Evolutionary conservation across 2,888 invertebrate genomes (phyloP).

Genomic region (Lysandra coridon): DNA sequence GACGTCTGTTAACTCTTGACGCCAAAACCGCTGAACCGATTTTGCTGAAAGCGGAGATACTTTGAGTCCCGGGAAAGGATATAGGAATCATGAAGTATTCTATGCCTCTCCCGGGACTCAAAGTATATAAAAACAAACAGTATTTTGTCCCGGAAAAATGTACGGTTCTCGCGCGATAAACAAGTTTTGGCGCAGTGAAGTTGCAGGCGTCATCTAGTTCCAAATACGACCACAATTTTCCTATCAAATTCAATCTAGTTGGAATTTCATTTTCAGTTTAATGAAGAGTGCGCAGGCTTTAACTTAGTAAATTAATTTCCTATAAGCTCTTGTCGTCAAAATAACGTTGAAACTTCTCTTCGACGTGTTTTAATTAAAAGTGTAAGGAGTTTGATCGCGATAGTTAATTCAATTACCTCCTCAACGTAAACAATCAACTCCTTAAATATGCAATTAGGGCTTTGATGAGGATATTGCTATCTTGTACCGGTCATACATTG

Average conservation of each 20-base stretch:
- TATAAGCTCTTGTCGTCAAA: slow-evolving; percentile 45
- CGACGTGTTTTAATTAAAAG: slow-evolving; percentile 35
- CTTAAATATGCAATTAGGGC: background rate
- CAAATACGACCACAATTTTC: background rate
- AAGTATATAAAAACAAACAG: too few species aligned
- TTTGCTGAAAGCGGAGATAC: too few species aligned
- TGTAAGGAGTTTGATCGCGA: slow-evolving; percentile 32
- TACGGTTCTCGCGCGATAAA: too few species aligned
- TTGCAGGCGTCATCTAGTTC: too few species aligned
- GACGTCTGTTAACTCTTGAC: too few species aligned
- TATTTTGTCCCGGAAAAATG: too few species aligned
- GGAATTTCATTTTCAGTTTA: slow-evolving; percentile 42
- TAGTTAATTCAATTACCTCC: slow-evolving; percentile 32
- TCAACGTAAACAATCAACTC: background rate
- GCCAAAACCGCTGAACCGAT: too few species aligned
- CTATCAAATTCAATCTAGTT: slow-evolving; percentile 33
- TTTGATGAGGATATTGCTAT: background rate
- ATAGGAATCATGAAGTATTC: too few species aligned
- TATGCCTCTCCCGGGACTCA: too few species aligned
- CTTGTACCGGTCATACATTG: background rate
- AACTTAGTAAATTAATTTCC: slow-evolving; percentile 45
- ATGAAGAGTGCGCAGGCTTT: slow-evolving; percentile 39
- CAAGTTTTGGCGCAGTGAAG: too few species aligned
- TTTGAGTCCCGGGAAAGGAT: too few species aligned
- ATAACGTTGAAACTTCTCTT: slow-evolving; percentile 40